These are phyloP conservation scores for Rhinogobius similis DNA, from an alignment of 2,113 vertebrate species.

Conservation along the genomic window DNA sequence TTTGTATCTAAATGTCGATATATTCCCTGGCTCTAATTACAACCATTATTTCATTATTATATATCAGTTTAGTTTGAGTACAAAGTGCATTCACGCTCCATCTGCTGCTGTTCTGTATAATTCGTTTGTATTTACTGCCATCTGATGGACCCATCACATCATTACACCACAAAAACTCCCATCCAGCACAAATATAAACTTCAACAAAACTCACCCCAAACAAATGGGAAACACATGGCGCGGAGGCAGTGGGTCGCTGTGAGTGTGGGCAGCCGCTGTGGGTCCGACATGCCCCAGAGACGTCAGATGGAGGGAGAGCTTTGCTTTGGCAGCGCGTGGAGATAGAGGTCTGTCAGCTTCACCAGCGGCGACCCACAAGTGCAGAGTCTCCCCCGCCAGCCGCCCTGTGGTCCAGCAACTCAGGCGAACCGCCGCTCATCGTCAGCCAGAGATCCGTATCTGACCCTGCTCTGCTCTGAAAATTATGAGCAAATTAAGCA, in stretches of 20 bases:
- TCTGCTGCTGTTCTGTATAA: too few relatives aligned
- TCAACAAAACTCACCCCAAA: conserved; percentile 21
- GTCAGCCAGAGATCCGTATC: neutral
- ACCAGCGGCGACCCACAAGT: conserved; percentile 38
- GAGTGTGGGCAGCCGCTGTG: conserved; percentile 20
- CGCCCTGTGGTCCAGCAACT: conserved; percentile 37
- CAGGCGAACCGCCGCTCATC: neutral
- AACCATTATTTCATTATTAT: too few relatives aligned
- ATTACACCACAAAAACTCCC: conserved; percentile 22
- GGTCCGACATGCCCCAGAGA: conserved; percentile 18
- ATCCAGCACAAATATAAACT: neutral
- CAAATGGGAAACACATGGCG: conserved; percentile 40
- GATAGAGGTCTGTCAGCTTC: conserved; percentile 57
- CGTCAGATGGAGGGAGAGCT: conserved; percentile 47
- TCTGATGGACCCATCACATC: conserved; percentile 50
- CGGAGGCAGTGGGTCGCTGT: conserved; percentile 28
- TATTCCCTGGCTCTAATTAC: too few relatives aligned
- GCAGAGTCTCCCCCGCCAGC: conserved; percentile 48
- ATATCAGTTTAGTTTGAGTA: too few relatives aligned
- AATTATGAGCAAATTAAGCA: conserved; percentile 67
- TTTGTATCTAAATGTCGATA: too few relatives aligned
- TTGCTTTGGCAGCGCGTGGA: conserved; percentile 25
- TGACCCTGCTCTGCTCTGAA: neutral
- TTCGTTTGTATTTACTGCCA: conserved; percentile 58
- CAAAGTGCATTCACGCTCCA: too few relatives aligned